phyloP scores from a whole-genome alignment of 2,113 vertebrate genomes.

The Nymphicus hollandicus region DNA sequence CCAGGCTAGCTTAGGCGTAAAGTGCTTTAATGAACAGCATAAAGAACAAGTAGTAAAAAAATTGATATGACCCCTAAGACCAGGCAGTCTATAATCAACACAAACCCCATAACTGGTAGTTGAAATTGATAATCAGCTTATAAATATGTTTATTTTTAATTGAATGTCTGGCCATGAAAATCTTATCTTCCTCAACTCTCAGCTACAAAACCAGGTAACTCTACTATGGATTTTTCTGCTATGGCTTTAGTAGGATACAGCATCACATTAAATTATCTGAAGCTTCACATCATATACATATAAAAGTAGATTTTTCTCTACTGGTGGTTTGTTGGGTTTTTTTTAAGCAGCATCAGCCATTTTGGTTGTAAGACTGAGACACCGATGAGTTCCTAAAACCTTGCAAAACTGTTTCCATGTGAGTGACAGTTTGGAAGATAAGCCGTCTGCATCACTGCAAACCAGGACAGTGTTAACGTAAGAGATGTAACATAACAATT shows the following conservation, averaged over 20 bases:
- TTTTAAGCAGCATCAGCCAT: background rate
- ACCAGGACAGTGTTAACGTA: accelerated
- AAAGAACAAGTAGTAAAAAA: background rate
- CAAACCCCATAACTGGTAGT: background rate
- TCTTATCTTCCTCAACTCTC: background rate
- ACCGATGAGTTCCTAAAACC: background rate
- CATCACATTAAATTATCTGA: background rate
- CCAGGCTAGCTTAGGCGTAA: too few species aligned
- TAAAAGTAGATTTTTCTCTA: background rate
- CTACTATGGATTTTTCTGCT: background rate
- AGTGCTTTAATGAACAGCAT: background rate
- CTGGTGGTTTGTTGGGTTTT: too few species aligned
- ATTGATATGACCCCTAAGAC: accelerated
- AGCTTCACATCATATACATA: accelerated
- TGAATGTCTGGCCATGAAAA: background rate
- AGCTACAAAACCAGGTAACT: background rate
- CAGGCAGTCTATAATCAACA: background rate
- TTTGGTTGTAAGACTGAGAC: background rate
- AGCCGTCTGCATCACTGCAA: background rate
- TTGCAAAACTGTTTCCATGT: accelerated
- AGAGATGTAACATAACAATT: background rate
- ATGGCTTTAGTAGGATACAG: accelerated
- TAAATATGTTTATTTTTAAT: too few species aligned
- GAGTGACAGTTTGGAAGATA: background rate
- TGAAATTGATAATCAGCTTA: background rate